Percentiles rank a stretch among this genome's conserved stretches.
Conservation (phyloP, 2,797 vertebrate genomes). For the Trachops cirrhosus region DNA sequence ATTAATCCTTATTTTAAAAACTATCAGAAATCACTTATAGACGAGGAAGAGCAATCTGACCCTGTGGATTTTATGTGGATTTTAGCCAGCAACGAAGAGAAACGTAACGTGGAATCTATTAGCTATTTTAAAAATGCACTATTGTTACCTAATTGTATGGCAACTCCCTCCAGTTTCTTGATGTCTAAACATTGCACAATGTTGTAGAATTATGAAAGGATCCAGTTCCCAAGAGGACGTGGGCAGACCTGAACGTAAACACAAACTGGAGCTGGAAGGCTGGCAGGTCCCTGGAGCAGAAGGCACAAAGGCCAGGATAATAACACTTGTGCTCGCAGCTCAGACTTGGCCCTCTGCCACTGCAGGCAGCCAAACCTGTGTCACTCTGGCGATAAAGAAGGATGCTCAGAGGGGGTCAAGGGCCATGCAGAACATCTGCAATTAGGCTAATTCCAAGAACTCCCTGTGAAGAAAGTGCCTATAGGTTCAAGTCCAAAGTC, state of each 20-base stretch:
- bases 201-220: background rate
- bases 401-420: background rate
- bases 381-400: background rate
- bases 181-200: background rate
- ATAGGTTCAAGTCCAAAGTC: background rate
- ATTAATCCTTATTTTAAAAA: background rate
- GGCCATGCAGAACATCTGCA: background rate
- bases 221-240: background rate
- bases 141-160: background rate
- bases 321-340: background rate
- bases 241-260: background rate
- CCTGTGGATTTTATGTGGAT: background rate
- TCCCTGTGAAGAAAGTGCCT: background rate
- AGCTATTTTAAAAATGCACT: slow-evolving; percentile 21
- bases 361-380: background rate
- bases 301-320: background rate
- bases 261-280: background rate
- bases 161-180: background rate
- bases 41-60: background rate
- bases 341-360: background rate
- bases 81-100: slow-evolving; percentile 26
- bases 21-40: background rate
- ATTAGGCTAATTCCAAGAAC: background rate
- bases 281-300: background rate
- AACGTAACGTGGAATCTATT: background rate